phyloP scores from a whole-genome alignment of 1,140 invertebrate genomes.

The Cardiocondyla obscurior region DNA sequence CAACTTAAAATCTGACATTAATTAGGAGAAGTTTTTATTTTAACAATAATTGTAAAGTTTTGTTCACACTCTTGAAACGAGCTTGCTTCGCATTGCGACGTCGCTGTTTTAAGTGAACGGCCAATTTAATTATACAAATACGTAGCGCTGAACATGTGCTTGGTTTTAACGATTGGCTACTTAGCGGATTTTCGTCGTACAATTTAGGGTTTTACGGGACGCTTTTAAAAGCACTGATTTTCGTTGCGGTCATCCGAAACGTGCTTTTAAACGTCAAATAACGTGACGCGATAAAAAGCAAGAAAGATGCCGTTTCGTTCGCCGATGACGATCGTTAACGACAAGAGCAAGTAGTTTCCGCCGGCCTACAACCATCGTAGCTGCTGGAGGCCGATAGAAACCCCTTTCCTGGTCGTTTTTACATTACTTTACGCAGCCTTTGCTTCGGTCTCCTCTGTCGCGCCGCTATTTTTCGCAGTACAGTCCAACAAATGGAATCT shows the following conservation, averaged over 20 bases:
- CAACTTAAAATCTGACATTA: not conserved
- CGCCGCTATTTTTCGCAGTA: slow-evolving; percentile 22
- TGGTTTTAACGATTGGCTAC: slow-evolving; percentile 12
- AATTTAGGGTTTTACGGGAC: slow-evolving; percentile 21
- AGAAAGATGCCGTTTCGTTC: not conserved
- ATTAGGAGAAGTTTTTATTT: not conserved
- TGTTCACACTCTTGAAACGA: not conserved
- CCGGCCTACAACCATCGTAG: slow-evolving; percentile 92
- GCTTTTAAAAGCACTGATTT: slow-evolving; percentile 31
- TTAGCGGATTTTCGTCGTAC: not conserved
- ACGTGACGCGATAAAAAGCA: slow-evolving; percentile 31
- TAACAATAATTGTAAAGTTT: not conserved
- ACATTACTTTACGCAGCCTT: slow-evolving; percentile 26
- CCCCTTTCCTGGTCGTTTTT: slow-evolving; percentile 86
- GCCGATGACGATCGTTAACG: slow-evolving; percentile 76
- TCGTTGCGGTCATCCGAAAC: not conserved
- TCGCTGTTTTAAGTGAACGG: not conserved
- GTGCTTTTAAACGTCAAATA: slow-evolving; percentile 21
- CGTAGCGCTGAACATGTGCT: not conserved
- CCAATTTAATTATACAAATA: slow-evolving; percentile 29
- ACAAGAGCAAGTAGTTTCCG: slow-evolving; percentile 93
- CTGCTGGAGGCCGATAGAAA: slow-evolving; percentile 97
- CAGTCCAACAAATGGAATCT: too few species aligned
- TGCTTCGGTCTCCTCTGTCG: not conserved
- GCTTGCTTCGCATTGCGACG: not conserved